Conservation (phyloP, 1,140 invertebrate genomes). For the Brachionus sp. region DNA sequence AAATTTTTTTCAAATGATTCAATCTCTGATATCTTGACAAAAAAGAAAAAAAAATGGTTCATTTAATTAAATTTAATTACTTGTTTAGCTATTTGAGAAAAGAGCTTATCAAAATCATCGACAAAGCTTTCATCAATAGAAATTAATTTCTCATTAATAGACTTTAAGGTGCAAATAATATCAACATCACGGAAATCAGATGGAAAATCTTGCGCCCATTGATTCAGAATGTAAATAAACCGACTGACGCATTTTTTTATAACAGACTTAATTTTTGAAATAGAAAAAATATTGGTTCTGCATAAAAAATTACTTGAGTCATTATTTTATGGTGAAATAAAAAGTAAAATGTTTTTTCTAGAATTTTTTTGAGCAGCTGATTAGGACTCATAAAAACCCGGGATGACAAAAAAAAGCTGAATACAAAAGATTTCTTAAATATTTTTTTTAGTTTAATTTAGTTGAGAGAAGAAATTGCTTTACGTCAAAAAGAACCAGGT, state of each 20-base stretch:
- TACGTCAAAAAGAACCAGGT: constrained; percentile 34
- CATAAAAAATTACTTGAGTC: background rate
- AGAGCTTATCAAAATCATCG: background rate
- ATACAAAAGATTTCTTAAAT: constrained; percentile 21
- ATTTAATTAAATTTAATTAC: background rate
- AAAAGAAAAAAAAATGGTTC: background rate
- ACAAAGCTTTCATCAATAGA: background rate
- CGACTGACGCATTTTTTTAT: background rate
- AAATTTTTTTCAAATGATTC: background rate
- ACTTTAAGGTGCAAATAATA: background rate
- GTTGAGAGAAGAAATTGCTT: background rate
- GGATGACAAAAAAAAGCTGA: constrained; percentile 33
- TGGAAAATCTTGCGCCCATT: constrained; percentile 28
- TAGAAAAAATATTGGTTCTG: background rate
- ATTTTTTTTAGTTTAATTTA: background rate
- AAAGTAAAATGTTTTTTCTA: constrained; percentile 22
- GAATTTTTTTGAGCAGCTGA: background rate
- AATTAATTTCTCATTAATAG: background rate
- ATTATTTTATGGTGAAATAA: constrained; percentile 2
- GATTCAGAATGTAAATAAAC: background rate
- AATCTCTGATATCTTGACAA: background rate
- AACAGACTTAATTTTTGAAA: background rate
- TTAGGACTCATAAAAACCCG: constrained; percentile 12
- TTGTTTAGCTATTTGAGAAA: background rate
- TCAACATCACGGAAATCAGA: constrained; percentile 26